Base-by-base conservation (phyloP, 2,113 vertebrate genomes). In the Alethe diademata region DNA sequence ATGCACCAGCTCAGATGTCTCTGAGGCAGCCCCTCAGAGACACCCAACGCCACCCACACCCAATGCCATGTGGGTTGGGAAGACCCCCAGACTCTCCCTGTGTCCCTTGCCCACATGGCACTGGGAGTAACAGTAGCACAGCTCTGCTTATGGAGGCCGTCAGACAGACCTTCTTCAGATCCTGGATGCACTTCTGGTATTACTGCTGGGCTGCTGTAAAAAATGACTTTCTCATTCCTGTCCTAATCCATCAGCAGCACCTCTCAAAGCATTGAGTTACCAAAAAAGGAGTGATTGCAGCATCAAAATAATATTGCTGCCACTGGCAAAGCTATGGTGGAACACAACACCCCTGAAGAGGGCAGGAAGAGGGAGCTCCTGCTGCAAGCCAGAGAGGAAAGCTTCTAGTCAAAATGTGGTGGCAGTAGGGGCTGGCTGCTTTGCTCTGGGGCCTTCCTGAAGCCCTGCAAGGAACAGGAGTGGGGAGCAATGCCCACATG, bases 241-340 rank as follows among this genome's bases (percentile, higher is more conserved):
- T 88, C 19, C 36, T 69, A n/a, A 60, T 38, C 40, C n/a, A 31
- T 64, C 29, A 69, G 54, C 36, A 76, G 50, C 60, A 50, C 35
- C n/a, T 89, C 43, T 36, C 38, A 78, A 56, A 84, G 35, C 65
- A 67, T 31, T 6, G 43, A 71, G 26, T 70, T 67, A 42, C 26
- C 2, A 0, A 20, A 78, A 69, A 50, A 51, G 9, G 33, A 54
- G 11, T 4, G 6, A 50, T 1, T 45, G 62, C 22, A n/a, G n/a
- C 67, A 56, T 45, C 66, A 48, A 64, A 82, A 75, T 43, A 78
- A 50, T 8, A 43, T 9, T 45, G 56, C 73, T 80, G 42, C 15
- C 23, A 12, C 65, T 81, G 57, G n/a, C 51, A 40, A 86, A 69
- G n/a, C 60, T 40, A 19, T 1, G 6, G 64, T 51, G 73, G 75